phyloP scores from a whole-genome alignment of 2,888 invertebrate genomes.

The Orchestes rusci region DNA sequence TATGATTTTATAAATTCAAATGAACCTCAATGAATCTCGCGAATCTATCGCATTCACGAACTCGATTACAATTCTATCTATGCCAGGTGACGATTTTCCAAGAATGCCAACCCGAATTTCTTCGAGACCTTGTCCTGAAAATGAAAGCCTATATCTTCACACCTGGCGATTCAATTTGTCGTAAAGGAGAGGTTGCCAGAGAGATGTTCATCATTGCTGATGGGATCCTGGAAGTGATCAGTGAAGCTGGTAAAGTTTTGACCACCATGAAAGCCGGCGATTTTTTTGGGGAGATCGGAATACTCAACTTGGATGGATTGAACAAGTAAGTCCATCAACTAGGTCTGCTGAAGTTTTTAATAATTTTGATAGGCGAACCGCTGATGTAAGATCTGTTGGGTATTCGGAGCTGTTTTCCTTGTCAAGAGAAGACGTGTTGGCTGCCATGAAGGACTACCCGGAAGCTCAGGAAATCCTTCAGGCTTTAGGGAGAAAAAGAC shows the following conservation, averaged over 20 bases:
- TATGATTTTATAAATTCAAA: too few species aligned
- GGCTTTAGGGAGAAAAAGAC: conserved; percentile 74
- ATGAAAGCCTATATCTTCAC: conserved; percentile 99
- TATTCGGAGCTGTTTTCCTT: conserved; percentile 92
- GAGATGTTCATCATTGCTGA: conserved; percentile 99
- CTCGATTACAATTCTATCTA: neutral
- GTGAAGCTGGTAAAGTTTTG: conserved; percentile 85
- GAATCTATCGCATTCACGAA: too few species aligned
- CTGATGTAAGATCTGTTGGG: conserved; percentile 92
- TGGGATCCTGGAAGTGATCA: conserved; percentile 91
- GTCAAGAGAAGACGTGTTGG: conserved; percentile 87
- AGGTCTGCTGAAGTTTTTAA: neutral
- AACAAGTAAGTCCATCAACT: conserved; percentile 65
- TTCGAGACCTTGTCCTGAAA: conserved; percentile 92
- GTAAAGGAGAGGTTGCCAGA: conserved; percentile 81
- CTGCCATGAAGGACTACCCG: conserved; percentile 95
- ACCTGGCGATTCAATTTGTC: conserved; percentile 92
- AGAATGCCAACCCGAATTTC: conserved; percentile 96
- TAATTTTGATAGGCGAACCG: conserved; percentile 69
- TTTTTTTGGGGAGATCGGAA: conserved; percentile 97
- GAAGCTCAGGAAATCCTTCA: conserved; percentile 94
- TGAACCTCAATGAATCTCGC: too few species aligned
- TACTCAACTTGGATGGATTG: conserved; percentile 88
- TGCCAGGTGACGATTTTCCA: conserved; percentile 86
- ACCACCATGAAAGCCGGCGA: conserved; percentile 97